phyloP scores from a whole-genome alignment of 1,140 invertebrate genomes.

The Heliconius hermathena region DNA sequence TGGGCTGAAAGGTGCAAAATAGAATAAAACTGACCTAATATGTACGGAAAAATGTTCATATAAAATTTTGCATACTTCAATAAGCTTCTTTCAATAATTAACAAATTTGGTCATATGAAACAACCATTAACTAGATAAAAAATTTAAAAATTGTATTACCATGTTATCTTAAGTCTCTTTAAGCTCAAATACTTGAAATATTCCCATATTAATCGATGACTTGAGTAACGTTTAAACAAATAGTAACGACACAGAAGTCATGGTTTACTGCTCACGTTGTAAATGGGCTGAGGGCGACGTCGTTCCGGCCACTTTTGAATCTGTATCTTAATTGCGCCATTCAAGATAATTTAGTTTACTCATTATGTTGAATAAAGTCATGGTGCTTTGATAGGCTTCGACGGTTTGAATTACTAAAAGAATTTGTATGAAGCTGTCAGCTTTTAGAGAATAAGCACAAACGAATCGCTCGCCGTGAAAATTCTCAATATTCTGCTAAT shows the following conservation, averaged over 20 bases:
- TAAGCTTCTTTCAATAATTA: no score
- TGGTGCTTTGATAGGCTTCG: slow-evolving; percentile 27
- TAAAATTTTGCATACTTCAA: no score
- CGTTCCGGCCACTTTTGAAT: slow-evolving; percentile 55
- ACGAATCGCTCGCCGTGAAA: background rate
- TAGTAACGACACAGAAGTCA: slow-evolving; percentile 31
- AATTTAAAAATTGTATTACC: background rate
- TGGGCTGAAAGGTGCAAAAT: no score
- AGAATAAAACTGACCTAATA: no score
- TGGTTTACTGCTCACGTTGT: slow-evolving; percentile 40
- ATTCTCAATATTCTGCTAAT: background rate
- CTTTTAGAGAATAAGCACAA: background rate
- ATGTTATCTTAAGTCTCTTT: background rate
- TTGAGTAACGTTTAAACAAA: background rate
- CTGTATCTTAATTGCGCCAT: slow-evolving; percentile 57
- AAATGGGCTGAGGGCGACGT: slow-evolving; percentile 49
- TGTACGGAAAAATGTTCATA: no score
- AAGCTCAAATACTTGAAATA: background rate
- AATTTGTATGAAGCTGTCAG: background rate
- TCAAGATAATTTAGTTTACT: slow-evolving; percentile 56
- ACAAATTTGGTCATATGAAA: background rate
- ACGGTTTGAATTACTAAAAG: background rate
- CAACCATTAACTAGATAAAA: background rate
- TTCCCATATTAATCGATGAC: background rate
- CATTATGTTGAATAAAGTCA: slow-evolving; percentile 53